Base-by-base conservation (phyloP, 2,113 vertebrate species). In the Psophia crepitans region DNA sequence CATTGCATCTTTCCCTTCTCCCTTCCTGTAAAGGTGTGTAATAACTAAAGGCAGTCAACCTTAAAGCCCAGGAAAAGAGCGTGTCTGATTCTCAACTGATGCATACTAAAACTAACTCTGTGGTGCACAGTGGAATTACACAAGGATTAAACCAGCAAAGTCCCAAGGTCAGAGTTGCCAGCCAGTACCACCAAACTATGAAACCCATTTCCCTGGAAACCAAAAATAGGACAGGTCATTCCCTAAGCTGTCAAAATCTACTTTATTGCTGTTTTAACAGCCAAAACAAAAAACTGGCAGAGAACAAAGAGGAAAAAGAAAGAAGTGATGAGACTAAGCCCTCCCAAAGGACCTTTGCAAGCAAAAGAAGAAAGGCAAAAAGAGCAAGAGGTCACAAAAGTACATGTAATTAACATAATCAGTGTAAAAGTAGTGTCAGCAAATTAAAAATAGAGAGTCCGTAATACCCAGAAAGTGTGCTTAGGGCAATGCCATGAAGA, bases 321-420 rank as follows among this genome's bases (percentile, higher is more conserved):
- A 96, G 75, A 95, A 96, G 61, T 88, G 79, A 95, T 90, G 53
- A 81, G 92, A 96, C 74, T 94, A 65, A 97, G 56, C 41, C 73
- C 14, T 97, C 84, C 91, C 90, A 90, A 23, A 18, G 63, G 84
- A 96, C 64, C 16, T 90, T 86, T 84, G 80, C 91, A 85, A 96
- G 83, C 23, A 92, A 94, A 96, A 95, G 82, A 79, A 93, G 90
- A 95, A 94, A 96, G 81, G 48, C 61, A 94, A 75, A 94, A 95
- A 91, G 60, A 97, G 84, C 4, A 0, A 21, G 23, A 93, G 92
- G 85, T 95, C 77, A 84, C 15, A 43, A 49, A 92, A 44, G 66
- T 58, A 83, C 63, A 92, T 76, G 22, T 73, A 73, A 97, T 97
- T 97, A 97, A 91, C 97, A 97, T 94, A 96, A 98, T 95, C 96